phyloP scores from a whole-genome alignment of 2,888 invertebrate species.

The Trissonchulus latispiculum region DNA sequence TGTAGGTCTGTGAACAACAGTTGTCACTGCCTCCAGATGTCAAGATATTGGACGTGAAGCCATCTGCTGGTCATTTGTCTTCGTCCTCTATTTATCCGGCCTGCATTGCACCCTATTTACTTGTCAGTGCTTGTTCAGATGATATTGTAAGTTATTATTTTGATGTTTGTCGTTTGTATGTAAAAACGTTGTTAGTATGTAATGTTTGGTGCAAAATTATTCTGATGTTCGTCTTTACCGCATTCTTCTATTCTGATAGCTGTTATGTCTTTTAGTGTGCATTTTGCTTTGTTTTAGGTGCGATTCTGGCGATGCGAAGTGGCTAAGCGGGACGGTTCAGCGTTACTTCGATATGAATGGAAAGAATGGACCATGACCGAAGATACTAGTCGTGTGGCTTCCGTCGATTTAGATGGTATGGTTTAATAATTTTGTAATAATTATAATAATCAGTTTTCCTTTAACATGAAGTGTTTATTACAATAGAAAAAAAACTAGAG shows the following conservation, averaged over 20 bases:
- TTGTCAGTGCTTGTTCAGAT: conserved; percentile 90
- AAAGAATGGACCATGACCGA: conserved; percentile 38
- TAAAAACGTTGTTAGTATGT: too few relatives aligned
- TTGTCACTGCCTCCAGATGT: conserved; percentile 77
- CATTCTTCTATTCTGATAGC: too few relatives aligned
- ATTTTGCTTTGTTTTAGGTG: conserved; percentile 12
- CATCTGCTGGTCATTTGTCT: conserved; percentile 90
- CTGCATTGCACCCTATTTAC: conserved; percentile 92
- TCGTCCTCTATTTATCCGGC: conserved; percentile 97
- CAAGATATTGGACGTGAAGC: conserved; percentile 80
- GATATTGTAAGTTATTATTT: conserved; percentile 71
- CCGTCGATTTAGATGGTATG: conserved; percentile 37
- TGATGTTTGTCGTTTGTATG: too few relatives aligned
- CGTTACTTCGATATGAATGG: conserved; percentile 29
- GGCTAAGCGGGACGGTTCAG: conserved; percentile 32
- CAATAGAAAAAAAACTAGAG: too few relatives aligned
- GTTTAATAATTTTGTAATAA: too few relatives aligned
- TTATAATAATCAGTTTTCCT: too few relatives aligned
- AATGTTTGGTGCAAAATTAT: too few relatives aligned
- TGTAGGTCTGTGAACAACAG: conserved; percentile 74
- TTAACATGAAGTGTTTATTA: too few relatives aligned
- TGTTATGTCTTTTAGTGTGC: too few relatives aligned
- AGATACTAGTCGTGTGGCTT: conserved; percentile 31
- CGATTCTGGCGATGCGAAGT: conserved; percentile 76
- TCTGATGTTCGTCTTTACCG: too few relatives aligned